Base-by-base conservation (phyloP, 1,140 invertebrate species). In the Bombus affinis region DNA sequence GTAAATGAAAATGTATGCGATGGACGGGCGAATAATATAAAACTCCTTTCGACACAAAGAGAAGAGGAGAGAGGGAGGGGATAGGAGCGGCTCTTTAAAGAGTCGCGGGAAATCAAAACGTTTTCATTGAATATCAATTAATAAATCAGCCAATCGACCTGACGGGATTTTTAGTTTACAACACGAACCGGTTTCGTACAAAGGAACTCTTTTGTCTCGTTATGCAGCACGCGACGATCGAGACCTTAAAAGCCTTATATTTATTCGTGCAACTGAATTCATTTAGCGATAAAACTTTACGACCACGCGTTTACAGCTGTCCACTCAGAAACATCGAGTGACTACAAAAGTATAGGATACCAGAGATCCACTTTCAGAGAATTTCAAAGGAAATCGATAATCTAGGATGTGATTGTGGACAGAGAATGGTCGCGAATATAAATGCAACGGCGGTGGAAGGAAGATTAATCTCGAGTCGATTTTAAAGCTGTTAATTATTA, bases 141-240 rank as follows among this genome's bases (percentile, higher is more conserved):
- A 89, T 88, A 88, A 88, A 87, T 85, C 83, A 62, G 71, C 87
- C 87, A 85, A 89, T 90, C 88, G 88, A 87, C 77, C 81, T 73
- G 74, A 66, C 62, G 77, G 65, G 74, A 89, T 89, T 78, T 78
- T 78, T 78, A 79, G 89, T 90, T 84, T 89, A 83, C 89, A 83
- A 89, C 76, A n/a, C 47, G 78, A 74, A 62, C 71, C 73, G 77
- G 78, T 80, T 42, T 57, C 22, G 59, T 73, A 92, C 91, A 93
- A 93, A 93, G 91, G 85, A 74, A 70, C 47, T 78, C 90, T 91
- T 78, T 92, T 91, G 90, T 89, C 84, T 91, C 83, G 86, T 80
- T 74, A 80, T 73, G 70, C 70, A 35, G 42, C 32, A 73, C 28
- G 78, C 78, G 42, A 81, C 78, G 66, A 62, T 78, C 39, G 18